These are phyloP conservation scores for Pipistrellus pipistrellus DNA, from an alignment of 2,797 vertebrate species.

Conservation along the genomic window DNA sequence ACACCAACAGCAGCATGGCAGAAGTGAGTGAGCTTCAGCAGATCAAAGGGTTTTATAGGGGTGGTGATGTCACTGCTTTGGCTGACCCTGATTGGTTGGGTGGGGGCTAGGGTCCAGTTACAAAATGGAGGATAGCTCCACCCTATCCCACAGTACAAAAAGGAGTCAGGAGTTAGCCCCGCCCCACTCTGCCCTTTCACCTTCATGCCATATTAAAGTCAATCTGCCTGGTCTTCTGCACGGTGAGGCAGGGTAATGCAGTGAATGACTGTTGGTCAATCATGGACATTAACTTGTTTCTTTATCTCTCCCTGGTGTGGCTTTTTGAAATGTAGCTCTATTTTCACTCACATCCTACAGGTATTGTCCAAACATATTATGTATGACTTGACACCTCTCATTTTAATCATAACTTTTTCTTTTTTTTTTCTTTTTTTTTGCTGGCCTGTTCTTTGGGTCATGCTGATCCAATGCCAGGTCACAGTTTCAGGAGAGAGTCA, in stretches of 20 bases:
- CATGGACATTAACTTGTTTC: neutral
- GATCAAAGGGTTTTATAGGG: no score
- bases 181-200: no score
- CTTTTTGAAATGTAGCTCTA: neutral
- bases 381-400: neutral
- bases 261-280: neutral
- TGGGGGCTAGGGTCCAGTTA: no score
- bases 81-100: no score
- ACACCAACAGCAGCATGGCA: no score
- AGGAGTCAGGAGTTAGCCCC: no score
- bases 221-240: fast-evolving
- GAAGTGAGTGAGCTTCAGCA: no score
- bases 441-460: neutral
- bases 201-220: neutral
- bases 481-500: neutral
- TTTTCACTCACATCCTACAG: neutral
- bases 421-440: neutral
- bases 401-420: neutral
- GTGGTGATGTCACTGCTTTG: no score
- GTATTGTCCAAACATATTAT: neutral
- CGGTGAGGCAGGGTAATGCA: neutral
- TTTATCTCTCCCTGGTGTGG: neutral
- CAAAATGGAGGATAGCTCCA: no score
- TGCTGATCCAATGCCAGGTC: neutral
- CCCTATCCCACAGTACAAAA: no score